phyloP scores from a whole-genome alignment of 2,888 invertebrate genomes.

The Mechanitis messenoides region DNA sequence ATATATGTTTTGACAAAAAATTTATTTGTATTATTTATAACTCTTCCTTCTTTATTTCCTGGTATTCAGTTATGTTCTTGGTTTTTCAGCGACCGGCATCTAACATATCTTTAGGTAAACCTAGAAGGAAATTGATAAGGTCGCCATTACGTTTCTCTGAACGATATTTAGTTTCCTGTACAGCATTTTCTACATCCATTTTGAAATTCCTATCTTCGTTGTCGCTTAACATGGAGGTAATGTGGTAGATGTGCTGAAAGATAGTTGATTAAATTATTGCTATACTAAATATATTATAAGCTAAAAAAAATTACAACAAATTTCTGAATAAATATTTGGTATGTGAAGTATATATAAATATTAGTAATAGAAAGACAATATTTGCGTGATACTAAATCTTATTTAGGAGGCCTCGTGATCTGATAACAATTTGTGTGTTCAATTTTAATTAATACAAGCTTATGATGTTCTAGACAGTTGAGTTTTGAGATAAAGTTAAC shows the following conservation, averaged over 20 bases:
- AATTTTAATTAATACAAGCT: constrained; percentile 1
- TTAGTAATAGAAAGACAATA: neutral
- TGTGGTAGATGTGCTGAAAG: constrained; percentile 39
- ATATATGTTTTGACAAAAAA: constrained; percentile 35
- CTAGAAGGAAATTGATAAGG: constrained; percentile 83
- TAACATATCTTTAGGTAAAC: constrained; percentile 84
- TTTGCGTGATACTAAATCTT: neutral
- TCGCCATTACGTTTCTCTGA: constrained; percentile 82
- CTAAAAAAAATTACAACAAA: too few relatives aligned
- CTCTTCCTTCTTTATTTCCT: constrained; percentile 12
- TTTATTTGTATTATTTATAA: constrained; percentile 18
- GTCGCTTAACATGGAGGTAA: constrained; percentile 50
- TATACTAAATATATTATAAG: too few relatives aligned
- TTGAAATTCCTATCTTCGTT: constrained; percentile 33
- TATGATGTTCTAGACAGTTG: constrained; percentile 10
- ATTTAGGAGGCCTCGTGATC: neutral
- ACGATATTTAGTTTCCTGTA: constrained; percentile 48
- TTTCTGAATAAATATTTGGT: too few relatives aligned
- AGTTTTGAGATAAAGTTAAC: constrained; percentile 11
- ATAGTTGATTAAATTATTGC: too few relatives aligned
- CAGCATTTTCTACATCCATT: constrained; percentile 39
- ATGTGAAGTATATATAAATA: too few relatives aligned
- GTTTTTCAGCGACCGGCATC: constrained; percentile 80
- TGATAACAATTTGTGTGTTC: neutral
- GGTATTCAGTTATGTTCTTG: constrained; percentile 1